Base-by-base conservation (phyloP, 2,888 invertebrate genomes). In the Eustalomyia histrio region DNA sequence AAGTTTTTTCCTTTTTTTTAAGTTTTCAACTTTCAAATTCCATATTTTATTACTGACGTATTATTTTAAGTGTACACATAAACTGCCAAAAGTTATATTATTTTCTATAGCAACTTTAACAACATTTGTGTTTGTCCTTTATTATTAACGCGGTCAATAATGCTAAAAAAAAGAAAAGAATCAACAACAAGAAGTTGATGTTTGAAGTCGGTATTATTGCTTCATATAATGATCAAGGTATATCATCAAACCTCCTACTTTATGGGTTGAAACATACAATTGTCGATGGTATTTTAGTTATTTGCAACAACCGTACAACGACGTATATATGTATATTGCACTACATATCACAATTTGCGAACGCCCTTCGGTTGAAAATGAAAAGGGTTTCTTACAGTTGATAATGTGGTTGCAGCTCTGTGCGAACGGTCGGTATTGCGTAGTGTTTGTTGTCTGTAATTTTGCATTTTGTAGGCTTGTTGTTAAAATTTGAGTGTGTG, bases 171-270 rank as follows among this genome's bases (percentile, higher is more conserved):
- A 53, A 60, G 21, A 55, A 47, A 55, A 39, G 55, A 55, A 53
- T 61, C 71, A 71, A 71, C 71, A 71, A 35, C 16, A 52, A 52
- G 29, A 69, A 55, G 58, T 55, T 50, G n/a, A 18, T 57, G 29
- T 68, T 43, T 64, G 24, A 64, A 71, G 69, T 75, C 65, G 74
- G 57, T 43, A 50, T 60, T 76, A 68, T 60, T 53, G 75, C 80
- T 74, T 74, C 39, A 74, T 74, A 74, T 78, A 72, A 65, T 73
- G 81, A 65, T 80, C 87, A 83, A 85, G 86, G 86, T 85, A 85
- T 87, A 88, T 88, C 88, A 88, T 89, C 88, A 89, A 88, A 85
- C 88, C 88, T 87, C 89, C 89, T 88, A 86, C 89, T 87, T 87
- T 86, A 85, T 83, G 84, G 82, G 68, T 58, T 80, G 74, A 76